Base-by-base conservation (phyloP, 2,888 invertebrate genomes). In the Lycia hirtaria region DNA sequence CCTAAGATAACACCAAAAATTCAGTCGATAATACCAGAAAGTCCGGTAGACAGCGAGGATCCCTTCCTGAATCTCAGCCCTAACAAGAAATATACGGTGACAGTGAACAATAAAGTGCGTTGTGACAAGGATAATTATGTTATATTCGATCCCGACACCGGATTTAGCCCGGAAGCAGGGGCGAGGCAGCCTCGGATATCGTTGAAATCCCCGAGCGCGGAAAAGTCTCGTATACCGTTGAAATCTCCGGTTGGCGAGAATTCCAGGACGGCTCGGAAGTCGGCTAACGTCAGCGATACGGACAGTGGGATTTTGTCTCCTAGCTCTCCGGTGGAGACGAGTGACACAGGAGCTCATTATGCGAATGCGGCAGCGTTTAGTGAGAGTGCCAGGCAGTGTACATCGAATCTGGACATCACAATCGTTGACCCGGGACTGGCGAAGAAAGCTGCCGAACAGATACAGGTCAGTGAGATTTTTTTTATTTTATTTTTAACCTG, bases 281-380 rank as follows among this genome's bases (percentile, higher is more conserved):
- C 85, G 28, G 87, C 87, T 41, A 91, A 85, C 69, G 87, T 93
- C 65, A 94, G 94, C 81, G 94, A 94, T 82, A 93, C 94, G 9
- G 94, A 94, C 73, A 94, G 94, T 76, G 94, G 94, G 3, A 94
- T 94, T 69, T 78, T 94, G 40, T 94, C 94, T 66, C 94, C 94
- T 0, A 93, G 93, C 67, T 94, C 94, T 19, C 94, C 94, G 0
- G 91, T 93, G 50, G 94, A 94, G 56, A 78, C 81, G 1, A 88
- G 87, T 75, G 88, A 90, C 56, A 84, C 78, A 38, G 76, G 83
- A 9, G 72, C 78, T 2, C 81, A 87, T 68, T 92, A 91, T 64
- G 91, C 80, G 20, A 92, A 92, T 44, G 91, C 89, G 4, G 80
- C 84, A 0, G 84, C 81, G 9, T 90, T 92, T 64, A 84, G 87